These are phyloP conservation scores for Rhincodon typus DNA, from an alignment of 2,797 vertebrate species.

Conservation along the genomic window DNA sequence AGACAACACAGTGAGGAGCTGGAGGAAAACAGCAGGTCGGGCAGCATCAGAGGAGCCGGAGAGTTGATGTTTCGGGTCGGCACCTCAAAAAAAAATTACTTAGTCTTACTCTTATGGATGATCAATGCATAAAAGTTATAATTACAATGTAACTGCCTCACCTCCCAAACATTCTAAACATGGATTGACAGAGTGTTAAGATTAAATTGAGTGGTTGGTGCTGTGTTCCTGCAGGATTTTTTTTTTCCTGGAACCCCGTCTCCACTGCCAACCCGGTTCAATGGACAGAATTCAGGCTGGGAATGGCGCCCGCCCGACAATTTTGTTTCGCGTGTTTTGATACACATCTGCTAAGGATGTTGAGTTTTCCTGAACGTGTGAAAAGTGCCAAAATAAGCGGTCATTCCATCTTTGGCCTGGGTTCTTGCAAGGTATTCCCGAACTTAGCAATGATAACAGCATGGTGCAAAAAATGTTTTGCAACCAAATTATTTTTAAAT, in stretches of 20 bases:
- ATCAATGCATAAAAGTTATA: not conserved
- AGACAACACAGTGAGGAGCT: too few species aligned
- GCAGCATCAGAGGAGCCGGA: too few species aligned
- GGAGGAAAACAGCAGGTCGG: too few species aligned
- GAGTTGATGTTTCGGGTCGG: too few species aligned
- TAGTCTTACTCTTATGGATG: not conserved
- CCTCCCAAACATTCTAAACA: too few species aligned
- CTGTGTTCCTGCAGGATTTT: too few species aligned
- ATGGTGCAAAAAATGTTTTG: not conserved
- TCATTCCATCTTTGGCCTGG: not conserved
- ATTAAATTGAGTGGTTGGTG: too few species aligned
- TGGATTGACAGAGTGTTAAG: too few species aligned
- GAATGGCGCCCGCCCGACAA: not conserved
- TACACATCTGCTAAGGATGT: not conserved
- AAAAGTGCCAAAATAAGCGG: not conserved
- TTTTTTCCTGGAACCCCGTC: too few species aligned
- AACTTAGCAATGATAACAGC: not conserved
- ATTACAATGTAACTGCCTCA: too few species aligned
- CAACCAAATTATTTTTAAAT: not conserved
- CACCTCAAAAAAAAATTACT: too few species aligned
- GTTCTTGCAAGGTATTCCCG: not conserved
- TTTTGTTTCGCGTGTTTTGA: not conserved
- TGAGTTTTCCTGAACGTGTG: not conserved
- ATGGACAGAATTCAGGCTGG: not conserved
- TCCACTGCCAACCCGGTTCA: not conserved